phyloP scores from a whole-genome alignment of 1,140 invertebrate species.

The Aricia agestis region DNA sequence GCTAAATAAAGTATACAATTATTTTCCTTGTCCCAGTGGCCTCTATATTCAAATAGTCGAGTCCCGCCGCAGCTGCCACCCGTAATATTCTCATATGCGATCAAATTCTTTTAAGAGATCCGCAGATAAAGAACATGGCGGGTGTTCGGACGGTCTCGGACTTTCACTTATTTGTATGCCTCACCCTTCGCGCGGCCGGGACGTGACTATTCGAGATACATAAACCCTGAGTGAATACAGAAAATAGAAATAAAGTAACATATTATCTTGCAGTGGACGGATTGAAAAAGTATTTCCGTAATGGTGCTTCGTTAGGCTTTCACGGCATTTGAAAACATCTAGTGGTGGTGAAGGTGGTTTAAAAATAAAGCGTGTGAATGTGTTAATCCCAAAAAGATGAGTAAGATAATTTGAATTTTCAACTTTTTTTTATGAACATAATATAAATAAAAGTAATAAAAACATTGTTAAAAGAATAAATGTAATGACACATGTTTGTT shows the following conservation, averaged over 20 bases:
- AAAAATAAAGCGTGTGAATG: not conserved
- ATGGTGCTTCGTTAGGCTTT: constrained; percentile 6
- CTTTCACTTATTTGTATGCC: constrained; percentile 75
- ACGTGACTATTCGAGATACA: constrained; percentile 76
- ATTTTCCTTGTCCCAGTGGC: constrained; percentile 1
- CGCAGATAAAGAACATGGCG: constrained; percentile 71
- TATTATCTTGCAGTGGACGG: constrained; percentile 67
- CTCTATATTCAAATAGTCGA: constrained; percentile 48
- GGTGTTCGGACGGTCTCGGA: constrained; percentile 66
- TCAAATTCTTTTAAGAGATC: constrained; percentile 75
- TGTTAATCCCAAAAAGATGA: too few relatives aligned
- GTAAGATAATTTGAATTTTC: too few relatives aligned
- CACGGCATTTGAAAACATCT: not conserved
- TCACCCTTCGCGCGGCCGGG: constrained; percentile 62
- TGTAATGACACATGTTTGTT: too few relatives aligned
- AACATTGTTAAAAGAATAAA: too few relatives aligned
- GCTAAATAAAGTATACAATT: constrained; percentile 1
- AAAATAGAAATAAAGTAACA: constrained; percentile 76
- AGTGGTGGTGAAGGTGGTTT: not conserved
- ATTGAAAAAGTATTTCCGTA: constrained; percentile 49
- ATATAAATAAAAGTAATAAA: too few relatives aligned
- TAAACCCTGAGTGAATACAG: constrained; percentile 74
- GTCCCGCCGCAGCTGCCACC: constrained; percentile 71
- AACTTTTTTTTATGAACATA: too few relatives aligned
- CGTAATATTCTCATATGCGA: constrained; percentile 73